A percentile compares a stretch with the other conserved stretches of the same genome.
Conservation (phyloP, 2,888 invertebrate genomes). For the Nemoura dubitans region DNA sequence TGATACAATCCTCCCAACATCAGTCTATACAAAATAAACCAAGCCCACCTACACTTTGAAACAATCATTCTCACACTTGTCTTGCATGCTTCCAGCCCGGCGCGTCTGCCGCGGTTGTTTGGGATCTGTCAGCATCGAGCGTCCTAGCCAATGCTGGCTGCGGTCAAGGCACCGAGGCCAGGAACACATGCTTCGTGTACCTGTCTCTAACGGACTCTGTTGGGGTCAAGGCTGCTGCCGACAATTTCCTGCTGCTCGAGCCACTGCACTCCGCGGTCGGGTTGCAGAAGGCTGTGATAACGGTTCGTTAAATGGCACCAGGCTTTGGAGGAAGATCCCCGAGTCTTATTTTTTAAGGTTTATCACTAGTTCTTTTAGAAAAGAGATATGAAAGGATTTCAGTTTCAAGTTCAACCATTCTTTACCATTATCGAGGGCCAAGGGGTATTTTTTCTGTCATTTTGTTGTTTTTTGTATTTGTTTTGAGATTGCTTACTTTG, state of each 20-base stretch:
- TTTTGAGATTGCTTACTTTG: no score
- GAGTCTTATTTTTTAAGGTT: no score
- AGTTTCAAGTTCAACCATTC: no score
- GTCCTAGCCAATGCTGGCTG: slow-evolving; percentile 38
- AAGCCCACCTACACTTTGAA: no score
- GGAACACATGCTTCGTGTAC: slow-evolving; percentile 60
- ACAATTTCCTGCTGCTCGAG: slow-evolving; percentile 74
- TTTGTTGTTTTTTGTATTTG: no score
- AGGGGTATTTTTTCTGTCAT: no score
- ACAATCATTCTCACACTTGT: not conserved
- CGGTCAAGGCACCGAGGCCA: not conserved
- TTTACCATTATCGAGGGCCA: no score
- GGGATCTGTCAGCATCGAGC: not conserved
- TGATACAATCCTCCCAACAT: no score
- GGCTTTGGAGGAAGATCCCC: no score
- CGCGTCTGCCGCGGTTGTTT: slow-evolving; percentile 35
- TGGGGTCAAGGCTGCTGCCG: slow-evolving; percentile 64
- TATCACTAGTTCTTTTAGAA: no score
- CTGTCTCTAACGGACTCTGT: slow-evolving; percentile 63
- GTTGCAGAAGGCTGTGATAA: slow-evolving; percentile 65
- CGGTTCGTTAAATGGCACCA: slow-evolving; percentile 60
- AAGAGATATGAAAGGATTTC: no score
- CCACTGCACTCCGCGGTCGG: slow-evolving; percentile 64
- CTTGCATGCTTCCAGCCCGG: not conserved
- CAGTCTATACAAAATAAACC: no score